A percentile compares a stretch with the other conserved stretches of the same genome.
These are phyloP conservation scores for Ectropis crepuscularia DNA, from an alignment of 2,888 invertebrate genomes.

Conservation along the genomic window DNA sequence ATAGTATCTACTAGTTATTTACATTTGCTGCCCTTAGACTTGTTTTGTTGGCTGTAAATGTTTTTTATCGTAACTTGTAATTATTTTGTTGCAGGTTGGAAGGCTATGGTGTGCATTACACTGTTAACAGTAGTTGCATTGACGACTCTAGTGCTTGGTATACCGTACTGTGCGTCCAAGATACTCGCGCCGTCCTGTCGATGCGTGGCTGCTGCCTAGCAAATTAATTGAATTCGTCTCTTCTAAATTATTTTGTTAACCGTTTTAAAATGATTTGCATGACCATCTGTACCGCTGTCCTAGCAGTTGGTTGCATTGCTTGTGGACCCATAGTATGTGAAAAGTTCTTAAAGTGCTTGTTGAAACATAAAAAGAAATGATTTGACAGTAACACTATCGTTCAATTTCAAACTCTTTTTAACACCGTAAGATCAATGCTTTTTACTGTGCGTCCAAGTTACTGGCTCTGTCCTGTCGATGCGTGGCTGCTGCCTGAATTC, in stretches of 20 bases:
- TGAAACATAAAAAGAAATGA: conserved; percentile 43
- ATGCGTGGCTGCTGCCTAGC: conserved; percentile 2
- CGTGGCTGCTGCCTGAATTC: not conserved
- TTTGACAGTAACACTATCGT: not conserved
- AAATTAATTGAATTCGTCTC: not conserved
- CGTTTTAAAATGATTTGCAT: conserved; percentile 57
- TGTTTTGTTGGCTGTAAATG: not conserved
- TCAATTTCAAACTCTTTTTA: not conserved
- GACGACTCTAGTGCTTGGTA: conserved; percentile 27
- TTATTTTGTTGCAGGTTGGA: conserved; percentile 47
- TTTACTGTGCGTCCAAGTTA: conserved; percentile 19
- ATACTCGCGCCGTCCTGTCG: conserved; percentile 21
- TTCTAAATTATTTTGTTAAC: not conserved
- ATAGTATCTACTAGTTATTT: too few species aligned
- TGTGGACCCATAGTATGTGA: conserved; percentile 58
- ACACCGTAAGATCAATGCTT: too few species aligned
- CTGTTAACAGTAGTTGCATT: conserved; percentile 30
- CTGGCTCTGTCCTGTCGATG: conserved; percentile 24
- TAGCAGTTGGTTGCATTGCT: conserved; percentile 51
- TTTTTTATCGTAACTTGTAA: conserved; percentile 6
- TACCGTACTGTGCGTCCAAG: conserved; percentile 28
- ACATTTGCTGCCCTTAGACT: not conserved
- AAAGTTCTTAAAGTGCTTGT: conserved; percentile 52
- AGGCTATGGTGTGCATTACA: conserved; percentile 41
- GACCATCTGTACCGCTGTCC: conserved; percentile 51